phyloP scores from a whole-genome alignment of 2,797 vertebrate genomes.

The Sebastes nivosus region DNA sequence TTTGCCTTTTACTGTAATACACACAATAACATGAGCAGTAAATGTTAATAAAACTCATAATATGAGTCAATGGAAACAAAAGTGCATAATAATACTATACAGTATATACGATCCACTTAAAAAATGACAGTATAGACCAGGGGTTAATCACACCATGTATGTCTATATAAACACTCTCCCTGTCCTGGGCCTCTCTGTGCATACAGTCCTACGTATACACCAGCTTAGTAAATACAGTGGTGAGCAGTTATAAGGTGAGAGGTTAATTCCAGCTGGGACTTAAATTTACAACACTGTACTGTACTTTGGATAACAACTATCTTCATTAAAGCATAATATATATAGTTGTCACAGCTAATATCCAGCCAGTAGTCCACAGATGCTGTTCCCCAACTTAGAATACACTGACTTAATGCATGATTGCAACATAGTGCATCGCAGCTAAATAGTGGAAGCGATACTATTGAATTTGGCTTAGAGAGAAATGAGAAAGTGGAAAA shows the following conservation, averaged over 20 bases:
- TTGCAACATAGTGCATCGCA: conserved; percentile 37
- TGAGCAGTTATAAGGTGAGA: conserved; percentile 49
- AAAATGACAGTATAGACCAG: conserved; percentile 54
- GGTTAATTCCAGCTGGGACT: conserved; percentile 34
- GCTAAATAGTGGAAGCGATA: conserved; percentile 56
- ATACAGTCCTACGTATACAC: conserved; percentile 48
- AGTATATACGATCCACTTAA: conserved; percentile 65
- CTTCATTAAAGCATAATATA: conserved; percentile 62
- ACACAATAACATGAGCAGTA: conserved; percentile 61
- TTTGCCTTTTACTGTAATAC: conserved; percentile 62
- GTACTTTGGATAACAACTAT: conserved; percentile 65
- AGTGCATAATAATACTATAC: conserved; percentile 75
- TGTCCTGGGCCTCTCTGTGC: conserved; percentile 35
- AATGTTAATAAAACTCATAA: conserved; percentile 66
- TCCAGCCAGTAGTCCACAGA: conserved; percentile 53
- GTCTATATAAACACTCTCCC: conserved; percentile 44
- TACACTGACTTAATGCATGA: conserved; percentile 37
- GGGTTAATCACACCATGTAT: conserved; percentile 57
- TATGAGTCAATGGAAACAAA: conserved; percentile 67
- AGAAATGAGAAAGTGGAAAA: conserved; percentile 48
- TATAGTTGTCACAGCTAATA: conserved; percentile 52
- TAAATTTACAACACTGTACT: conserved; percentile 57
- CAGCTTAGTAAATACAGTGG: conserved; percentile 44
- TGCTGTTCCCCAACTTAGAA: conserved; percentile 45
- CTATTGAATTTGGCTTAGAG: conserved; percentile 43